A percentile compares a stretch with the other conserved stretches of the same genome.
Conservation (phyloP, 2,113 vertebrate species). For the Pachyramphus minor region DNA sequence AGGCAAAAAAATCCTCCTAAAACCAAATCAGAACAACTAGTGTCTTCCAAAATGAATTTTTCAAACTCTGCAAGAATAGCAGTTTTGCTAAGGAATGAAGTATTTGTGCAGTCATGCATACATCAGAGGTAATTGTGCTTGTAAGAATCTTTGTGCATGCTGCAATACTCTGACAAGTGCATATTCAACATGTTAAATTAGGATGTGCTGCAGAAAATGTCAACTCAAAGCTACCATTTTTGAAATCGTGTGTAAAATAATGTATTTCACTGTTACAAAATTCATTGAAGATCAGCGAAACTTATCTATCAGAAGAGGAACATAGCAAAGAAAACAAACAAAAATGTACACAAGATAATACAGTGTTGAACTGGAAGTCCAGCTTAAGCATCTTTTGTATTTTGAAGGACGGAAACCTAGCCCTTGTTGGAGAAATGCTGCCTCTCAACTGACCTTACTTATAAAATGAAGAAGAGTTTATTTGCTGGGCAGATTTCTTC, state of each 20-base stretch:
- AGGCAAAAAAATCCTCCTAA: background rate
- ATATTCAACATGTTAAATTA: background rate
- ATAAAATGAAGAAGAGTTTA: conserved; percentile 7
- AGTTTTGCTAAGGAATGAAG: background rate
- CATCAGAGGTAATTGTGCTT: background rate
- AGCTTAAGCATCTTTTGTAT: conserved; percentile 1
- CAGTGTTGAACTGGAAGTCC: background rate
- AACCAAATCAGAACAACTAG: background rate
- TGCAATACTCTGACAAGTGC: background rate
- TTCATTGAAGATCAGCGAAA: background rate
- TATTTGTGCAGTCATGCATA: background rate
- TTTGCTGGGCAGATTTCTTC: conserved; percentile 20
- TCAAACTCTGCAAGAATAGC: background rate
- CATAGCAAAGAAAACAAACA: background rate
- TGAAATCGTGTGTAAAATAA: background rate
- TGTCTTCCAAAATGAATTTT: background rate
- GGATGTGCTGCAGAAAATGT: background rate
- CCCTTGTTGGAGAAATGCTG: background rate
- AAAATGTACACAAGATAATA: background rate
- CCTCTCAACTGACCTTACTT: conserved; percentile 1
- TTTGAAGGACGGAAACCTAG: conserved; percentile 21
- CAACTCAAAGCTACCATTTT: background rate
- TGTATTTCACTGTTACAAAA: background rate
- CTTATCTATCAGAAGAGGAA: background rate
- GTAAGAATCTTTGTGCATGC: background rate